Base-by-base conservation (phyloP, 2,888 invertebrate species). In the Idaea straminata region DNA sequence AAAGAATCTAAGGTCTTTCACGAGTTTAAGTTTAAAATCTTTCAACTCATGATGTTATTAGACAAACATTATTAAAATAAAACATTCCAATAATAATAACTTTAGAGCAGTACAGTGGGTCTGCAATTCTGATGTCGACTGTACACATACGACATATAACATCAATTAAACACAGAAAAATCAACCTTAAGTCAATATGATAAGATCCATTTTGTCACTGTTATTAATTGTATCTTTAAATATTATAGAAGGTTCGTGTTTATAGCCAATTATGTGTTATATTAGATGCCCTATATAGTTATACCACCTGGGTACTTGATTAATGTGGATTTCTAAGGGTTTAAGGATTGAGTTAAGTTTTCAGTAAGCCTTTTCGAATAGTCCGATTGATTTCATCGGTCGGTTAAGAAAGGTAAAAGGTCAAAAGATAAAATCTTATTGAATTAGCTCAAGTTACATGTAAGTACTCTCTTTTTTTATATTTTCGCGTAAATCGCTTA, bases 221-320 rank as follows among this genome's bases (percentile, higher is more conserved):
- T 0, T 13, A 47, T 10, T 3, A 47, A 13, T 47, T 47, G 7
- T 47, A 7, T 47, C 47, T 47, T 47, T 69, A 70, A 73, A 70
- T 70, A 70, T 69, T 64, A 67, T 66, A 72, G 73, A 72, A 74
- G 75, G 77, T 76, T 76, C 69, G 69, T 68, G 72, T 72, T 25
- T 76, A 74, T 75, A 74, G 74, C 72, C 74, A 70, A 5, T 47
- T 75, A 73, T 74, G 78, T 82, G 73, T 78, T 80, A 81, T 78
- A 75, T 80, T 77, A 81, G 82, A 76, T 77, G 74, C 70, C 81
- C 79, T 80, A 70, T 73, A 66, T 70, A 67, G 13, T 47, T 47
- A 47, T 47, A 47, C 71, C 82, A 82, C 82, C 82, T 82, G 82
- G 75, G 76, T 71, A 61, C 78, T 74, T 80, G 81, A 81, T 78